Percentiles rank a stretch among this genome's conserved stretches.
Conservation (phyloP, 2,797 vertebrate species). For the Chlorospingus semifuscus region DNA sequence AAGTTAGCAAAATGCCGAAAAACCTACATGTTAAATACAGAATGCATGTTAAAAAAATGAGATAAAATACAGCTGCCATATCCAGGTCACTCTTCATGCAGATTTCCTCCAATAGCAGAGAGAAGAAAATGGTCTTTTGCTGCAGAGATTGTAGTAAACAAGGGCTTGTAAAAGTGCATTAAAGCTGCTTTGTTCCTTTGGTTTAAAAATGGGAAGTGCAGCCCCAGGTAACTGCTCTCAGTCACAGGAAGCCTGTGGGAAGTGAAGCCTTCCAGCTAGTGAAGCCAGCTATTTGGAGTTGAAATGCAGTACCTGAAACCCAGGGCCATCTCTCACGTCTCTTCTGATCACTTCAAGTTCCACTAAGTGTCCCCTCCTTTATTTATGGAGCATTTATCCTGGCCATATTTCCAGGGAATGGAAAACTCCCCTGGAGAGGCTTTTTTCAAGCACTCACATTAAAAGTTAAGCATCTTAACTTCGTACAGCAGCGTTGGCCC, state of each 20-base stretch:
- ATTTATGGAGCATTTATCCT: slow-evolving; percentile 37
- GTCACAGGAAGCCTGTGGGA: slow-evolving; percentile 8
- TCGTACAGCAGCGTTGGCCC: background rate
- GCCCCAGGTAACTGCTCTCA: slow-evolving; percentile 7
- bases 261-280: background rate
- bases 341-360: slow-evolving; percentile 36
- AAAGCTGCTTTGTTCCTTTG: slow-evolving; percentile 22
- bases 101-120: background rate
- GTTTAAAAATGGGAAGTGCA: slow-evolving; percentile 25
- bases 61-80: background rate
- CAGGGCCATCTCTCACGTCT: background rate
- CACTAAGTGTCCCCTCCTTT: slow-evolving; percentile 29
- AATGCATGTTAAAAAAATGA: background rate
- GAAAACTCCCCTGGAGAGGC: slow-evolving; percentile 26
- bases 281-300: slow-evolving; percentile 10
- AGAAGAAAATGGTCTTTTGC: background rate
- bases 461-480: slow-evolving; percentile 35
- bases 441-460: slow-evolving; percentile 38
- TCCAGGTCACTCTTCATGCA: background rate
- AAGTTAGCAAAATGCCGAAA: background rate
- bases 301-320: slow-evolving; percentile 33
- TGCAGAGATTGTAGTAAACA: slow-evolving; percentile 20
- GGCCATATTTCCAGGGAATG: slow-evolving; percentile 11
- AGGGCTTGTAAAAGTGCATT: background rate
- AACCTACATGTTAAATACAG: background rate